Evolutionary conservation across 1,140 invertebrate species (phyloP).

Genomic region (Drosophila lowei): DNA sequence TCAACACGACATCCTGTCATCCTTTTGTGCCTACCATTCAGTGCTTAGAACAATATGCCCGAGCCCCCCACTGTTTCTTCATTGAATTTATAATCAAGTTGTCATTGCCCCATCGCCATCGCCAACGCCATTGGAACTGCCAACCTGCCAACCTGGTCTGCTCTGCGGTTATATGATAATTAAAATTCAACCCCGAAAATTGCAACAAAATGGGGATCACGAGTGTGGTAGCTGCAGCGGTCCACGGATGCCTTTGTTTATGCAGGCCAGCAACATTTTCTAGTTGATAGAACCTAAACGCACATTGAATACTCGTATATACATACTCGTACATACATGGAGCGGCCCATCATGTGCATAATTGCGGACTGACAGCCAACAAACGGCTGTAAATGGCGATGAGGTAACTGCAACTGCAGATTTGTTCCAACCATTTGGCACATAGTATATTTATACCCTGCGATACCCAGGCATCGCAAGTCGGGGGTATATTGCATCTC

Average conservation of each 20-base stretch:
- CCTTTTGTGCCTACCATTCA: conserved; percentile 38
- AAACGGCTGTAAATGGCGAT: conserved; percentile 25
- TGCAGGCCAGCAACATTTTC: conserved; percentile 35
- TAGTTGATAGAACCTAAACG: conserved; percentile 15
- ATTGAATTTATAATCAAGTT: conserved; percentile 76
- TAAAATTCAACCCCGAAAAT: conserved; percentile 52
- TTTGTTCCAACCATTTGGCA: conserved; percentile 38
- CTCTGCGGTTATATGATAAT: conserved; percentile 66
- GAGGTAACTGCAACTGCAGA: conserved; percentile 23
- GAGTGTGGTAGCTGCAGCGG: too few species aligned
- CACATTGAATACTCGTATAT: conserved; percentile 7
- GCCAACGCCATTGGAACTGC: background rate
- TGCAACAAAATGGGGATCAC: conserved; percentile 18
- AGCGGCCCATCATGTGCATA: conserved; percentile 29
- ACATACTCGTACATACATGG: conserved; percentile 16
- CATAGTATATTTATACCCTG: conserved; percentile 18
- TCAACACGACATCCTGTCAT: conserved; percentile 13
- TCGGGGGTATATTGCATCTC: too few species aligned
- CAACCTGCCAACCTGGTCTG: conserved; percentile 2
- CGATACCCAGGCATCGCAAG: background rate
- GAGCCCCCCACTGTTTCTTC: conserved; percentile 33
- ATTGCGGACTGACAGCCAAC: conserved; percentile 41
- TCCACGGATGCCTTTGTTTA: conserved; percentile 30
- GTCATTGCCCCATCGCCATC: conserved; percentile 40
- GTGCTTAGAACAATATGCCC: conserved; percentile 51